Percentiles rank a stretch among this genome's conserved stretches.
These are phyloP conservation scores for Channallabes apus DNA, from an alignment of 2,797 vertebrate genomes.

Conservation along the genomic window DNA sequence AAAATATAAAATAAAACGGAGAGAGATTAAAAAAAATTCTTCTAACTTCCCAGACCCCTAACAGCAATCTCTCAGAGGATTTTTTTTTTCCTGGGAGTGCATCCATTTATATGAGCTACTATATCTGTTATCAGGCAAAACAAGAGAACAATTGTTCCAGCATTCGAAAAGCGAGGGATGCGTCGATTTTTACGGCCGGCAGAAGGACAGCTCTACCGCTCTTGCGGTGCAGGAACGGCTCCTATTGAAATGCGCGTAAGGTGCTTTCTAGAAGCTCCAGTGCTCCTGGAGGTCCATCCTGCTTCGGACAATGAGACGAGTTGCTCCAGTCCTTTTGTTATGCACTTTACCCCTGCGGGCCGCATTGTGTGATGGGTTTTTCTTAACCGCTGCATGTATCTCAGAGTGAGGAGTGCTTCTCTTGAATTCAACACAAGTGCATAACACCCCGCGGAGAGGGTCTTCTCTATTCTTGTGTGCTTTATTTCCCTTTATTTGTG, in stretches of 20 bases:
- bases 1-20: background rate
- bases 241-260: conserved; percentile 76
- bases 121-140: conserved; percentile 70
- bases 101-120: conserved; percentile 49
- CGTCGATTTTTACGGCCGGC: conserved; percentile 67
- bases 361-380: conserved; percentile 70
- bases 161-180: conserved; percentile 57
- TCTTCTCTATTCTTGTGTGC: conserved; percentile 62
- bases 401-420: conserved; percentile 67
- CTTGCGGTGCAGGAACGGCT: conserved; percentile 66
- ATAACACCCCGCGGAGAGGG: conserved; percentile 66
- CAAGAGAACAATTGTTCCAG: conserved; percentile 67
- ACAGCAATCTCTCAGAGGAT: background rate
- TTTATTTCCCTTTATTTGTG: conserved; percentile 58
- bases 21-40: too few relatives aligned
- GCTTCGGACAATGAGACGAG: conserved; percentile 70
- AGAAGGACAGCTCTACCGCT: conserved; percentile 62
- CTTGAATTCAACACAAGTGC: conserved; percentile 72
- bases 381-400: conserved; percentile 74
- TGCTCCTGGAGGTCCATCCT: conserved; percentile 65
- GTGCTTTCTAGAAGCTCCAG: conserved; percentile 67
- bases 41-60: background rate
- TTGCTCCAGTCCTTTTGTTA: conserved; percentile 73
- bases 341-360: conserved; percentile 69
- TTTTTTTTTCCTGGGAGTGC: background rate